Conservation (phyloP, 2,113 vertebrate species). For the Mormoops blainvillei region DNA sequence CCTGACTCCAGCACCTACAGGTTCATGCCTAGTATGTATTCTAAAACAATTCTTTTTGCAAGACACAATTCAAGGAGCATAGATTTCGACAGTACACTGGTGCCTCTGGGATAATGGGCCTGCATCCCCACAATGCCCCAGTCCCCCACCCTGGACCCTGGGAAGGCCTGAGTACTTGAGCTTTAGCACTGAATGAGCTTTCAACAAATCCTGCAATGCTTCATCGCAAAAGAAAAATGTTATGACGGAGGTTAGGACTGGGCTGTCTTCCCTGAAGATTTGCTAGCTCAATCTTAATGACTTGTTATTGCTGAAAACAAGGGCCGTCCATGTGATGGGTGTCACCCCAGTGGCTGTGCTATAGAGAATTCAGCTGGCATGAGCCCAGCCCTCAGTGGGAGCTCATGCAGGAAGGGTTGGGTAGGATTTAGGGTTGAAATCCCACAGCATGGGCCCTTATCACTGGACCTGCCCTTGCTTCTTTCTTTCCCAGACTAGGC, state of each 20-base stretch:
- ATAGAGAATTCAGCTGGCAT: neutral
- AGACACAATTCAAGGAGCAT: neutral
- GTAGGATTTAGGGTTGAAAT: neutral
- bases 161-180: neutral
- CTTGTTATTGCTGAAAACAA: slow-evolving; percentile 44
- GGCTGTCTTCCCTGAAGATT: slow-evolving; percentile 32
- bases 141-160: neutral
- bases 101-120: neutral
- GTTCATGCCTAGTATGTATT: neutral
- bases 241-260: slow-evolving; percentile 40
- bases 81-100: neutral
- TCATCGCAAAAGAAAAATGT: slow-evolving; percentile 63
- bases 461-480: neutral
- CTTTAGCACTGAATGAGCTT: slow-evolving; percentile 14
- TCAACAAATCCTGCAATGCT: slow-evolving; percentile 43
- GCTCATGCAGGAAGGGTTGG: neutral
- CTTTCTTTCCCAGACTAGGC: neutral
- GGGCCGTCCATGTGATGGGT: neutral
- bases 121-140: too few species aligned
- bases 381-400: neutral
- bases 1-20: neutral
- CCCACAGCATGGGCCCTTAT: neutral
- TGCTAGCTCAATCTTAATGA: slow-evolving; percentile 37
- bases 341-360: neutral
- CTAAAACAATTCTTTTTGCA: neutral